Conservation (phyloP, 2,888 invertebrate species). For the Geotrupes spiniger region DNA sequence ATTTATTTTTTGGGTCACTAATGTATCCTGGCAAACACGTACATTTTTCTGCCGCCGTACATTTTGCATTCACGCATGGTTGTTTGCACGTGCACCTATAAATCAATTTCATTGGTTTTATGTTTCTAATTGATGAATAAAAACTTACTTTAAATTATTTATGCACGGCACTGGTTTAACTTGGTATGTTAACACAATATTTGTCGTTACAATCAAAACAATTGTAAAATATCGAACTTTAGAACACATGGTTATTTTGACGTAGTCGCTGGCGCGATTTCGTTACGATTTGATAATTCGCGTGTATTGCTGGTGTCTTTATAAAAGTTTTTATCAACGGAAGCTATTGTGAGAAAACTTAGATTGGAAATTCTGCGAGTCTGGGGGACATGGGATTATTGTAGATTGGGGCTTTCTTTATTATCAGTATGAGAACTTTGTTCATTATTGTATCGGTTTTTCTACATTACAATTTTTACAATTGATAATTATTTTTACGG, state of each 20-base stretch:
- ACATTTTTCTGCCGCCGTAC: constrained; percentile 11
- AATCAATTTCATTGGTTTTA: background rate
- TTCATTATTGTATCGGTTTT: too few species aligned
- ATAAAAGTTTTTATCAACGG: constrained; percentile 2
- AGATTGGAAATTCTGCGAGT: background rate
- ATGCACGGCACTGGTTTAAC: background rate
- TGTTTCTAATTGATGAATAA: background rate
- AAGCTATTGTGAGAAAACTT: background rate
- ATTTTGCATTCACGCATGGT: constrained; percentile 3
- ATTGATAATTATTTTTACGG: too few species aligned
- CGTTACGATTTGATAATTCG: background rate
- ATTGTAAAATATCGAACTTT: background rate
- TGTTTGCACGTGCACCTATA: constrained; percentile 28
- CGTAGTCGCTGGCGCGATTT: background rate
- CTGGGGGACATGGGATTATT: too few species aligned
- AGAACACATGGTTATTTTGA: background rate
- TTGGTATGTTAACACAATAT: background rate
- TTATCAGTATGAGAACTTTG: too few species aligned
- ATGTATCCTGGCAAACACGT: constrained; percentile 13
- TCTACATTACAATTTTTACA: too few species aligned
- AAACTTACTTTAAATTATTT: background rate
- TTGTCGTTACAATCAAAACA: background rate
- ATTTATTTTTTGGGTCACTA: constrained; percentile 7
- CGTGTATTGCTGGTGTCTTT: constrained; percentile 10
- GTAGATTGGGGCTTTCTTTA: too few species aligned